These are phyloP conservation scores for Caenorhabditis becei DNA, from an alignment of 2,888 invertebrate species.

Conservation along the genomic window DNA sequence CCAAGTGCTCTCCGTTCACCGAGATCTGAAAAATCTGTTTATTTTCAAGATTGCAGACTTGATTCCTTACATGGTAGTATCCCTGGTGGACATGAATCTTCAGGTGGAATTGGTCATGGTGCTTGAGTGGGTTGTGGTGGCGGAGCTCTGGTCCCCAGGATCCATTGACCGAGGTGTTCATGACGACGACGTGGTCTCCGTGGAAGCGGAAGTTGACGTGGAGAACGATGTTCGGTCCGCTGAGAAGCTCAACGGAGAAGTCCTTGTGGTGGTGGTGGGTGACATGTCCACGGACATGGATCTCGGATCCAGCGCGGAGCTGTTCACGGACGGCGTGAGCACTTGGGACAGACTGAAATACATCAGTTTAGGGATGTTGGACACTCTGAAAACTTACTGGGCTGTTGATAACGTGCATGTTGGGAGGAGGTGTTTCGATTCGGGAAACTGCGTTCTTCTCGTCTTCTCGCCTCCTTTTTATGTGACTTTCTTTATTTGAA, in stretches of 20 bases:
- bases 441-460: constrained; percentile 38
- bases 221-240: constrained; percentile 73
- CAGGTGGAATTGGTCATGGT: constrained; percentile 68
- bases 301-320: constrained; percentile 64
- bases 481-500: constrained; percentile 47
- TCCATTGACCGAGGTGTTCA: constrained; percentile 65
- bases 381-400: constrained; percentile 56
- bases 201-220: constrained; percentile 75
- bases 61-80: constrained; percentile 66
- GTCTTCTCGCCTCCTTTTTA: constrained; percentile 22
- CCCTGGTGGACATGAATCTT: constrained; percentile 66
- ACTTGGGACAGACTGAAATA: constrained; percentile 59
- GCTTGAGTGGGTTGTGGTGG: constrained; percentile 70
- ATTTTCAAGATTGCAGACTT: neutral
- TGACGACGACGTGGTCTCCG: constrained; percentile 64
- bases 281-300: constrained; percentile 67
- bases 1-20: constrained; percentile 70
- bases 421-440: constrained; percentile 1
- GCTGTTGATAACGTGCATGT: constrained; percentile 67
- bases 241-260: constrained; percentile 73
- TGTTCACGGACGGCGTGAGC: constrained; percentile 64
- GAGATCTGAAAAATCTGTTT: constrained; percentile 61
- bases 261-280: constrained; percentile 71
- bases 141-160: constrained; percentile 70
- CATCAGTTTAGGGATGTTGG: neutral